Evolutionary conservation across 2,888 invertebrate genomes (phyloP), one percentile per base, ranked within the genome.

Genomic region (Drosophila limbata): DNA sequence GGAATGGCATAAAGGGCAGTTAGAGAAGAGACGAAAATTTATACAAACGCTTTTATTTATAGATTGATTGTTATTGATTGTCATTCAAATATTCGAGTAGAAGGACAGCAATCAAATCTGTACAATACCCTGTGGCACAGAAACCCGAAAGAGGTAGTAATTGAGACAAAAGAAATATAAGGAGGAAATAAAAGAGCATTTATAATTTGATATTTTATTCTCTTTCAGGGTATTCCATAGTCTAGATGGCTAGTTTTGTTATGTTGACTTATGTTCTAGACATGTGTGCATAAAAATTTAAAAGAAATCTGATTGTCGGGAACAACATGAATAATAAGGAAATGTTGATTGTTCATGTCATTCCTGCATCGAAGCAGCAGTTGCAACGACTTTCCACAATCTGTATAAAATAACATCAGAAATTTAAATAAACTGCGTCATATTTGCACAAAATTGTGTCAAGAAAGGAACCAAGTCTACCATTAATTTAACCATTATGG

Each of bases 401-500:
- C 42, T n/a, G 3, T 13, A 50, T 51, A 63, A 61, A 74, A 77
- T 67, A 77, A 72, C 74, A 79, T 77, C 55, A 62, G 48, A 65
- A 67, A 64, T 80, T 71, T 79, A 60, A 79, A 81, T 73, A 76
- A 78, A 66, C 66, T 79, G 69, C 53, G 57, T 63, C 57, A 67
- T 44, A 35, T 55, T 55, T 44, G 33, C 44, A 21, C 6, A 37
- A 47, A 47, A 35, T 44, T 31, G 33, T 56, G 45, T 15, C 47
- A 28, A 33, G 52, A 10, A 11, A n/a, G 17, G 39, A n/a, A n/a
- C n/a, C 19, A 39, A 62, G 70, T 61, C 69, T 70, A 71, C 77
- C 89, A 88, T 88, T 88, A 88, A 87, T 81, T 84, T 75, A 77
- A 66, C 79, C 77, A 75, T 87, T 79, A 87, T 79, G 73, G 79